Evolutionary conservation across 2,888 invertebrate species (phyloP).

Genomic region (Synergus japonicus): DNA sequence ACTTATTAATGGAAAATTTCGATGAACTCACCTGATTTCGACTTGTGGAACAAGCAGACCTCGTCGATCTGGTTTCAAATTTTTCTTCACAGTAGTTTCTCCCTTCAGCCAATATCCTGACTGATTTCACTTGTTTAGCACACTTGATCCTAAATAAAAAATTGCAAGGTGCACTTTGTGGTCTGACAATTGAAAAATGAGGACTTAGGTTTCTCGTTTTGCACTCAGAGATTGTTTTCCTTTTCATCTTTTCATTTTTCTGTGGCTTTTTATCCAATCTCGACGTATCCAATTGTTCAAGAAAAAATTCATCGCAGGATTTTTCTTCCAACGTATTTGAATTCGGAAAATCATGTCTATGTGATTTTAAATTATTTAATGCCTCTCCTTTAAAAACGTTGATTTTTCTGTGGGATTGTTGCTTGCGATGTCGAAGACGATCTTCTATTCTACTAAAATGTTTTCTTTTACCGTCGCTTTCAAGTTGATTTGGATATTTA

Average conservation of each 20-base stretch:
- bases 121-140: neutral
- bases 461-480: neutral
- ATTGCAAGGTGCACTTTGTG: neutral
- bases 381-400: neutral
- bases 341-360: neutral
- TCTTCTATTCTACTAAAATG: neutral
- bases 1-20: neutral
- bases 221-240: neutral
- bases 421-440: neutral
- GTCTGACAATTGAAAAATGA: neutral
- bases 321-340: neutral
- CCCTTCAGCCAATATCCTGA: neutral
- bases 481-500: neutral
- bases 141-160: neutral
- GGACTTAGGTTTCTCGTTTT: neutral
- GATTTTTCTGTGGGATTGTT: neutral
- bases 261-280: neutral
- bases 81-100: neutral
- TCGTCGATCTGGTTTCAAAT: neutral
- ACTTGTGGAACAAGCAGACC: neutral
- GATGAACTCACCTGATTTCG: neutral
- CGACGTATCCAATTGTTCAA: neutral
- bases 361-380: too few species aligned
- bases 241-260: neutral
- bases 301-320: neutral